Percentiles rank a stretch among this genome's conserved stretches.
Conservation (phyloP, 2,113 vertebrate species). For the Carlito syrichta region DNA sequence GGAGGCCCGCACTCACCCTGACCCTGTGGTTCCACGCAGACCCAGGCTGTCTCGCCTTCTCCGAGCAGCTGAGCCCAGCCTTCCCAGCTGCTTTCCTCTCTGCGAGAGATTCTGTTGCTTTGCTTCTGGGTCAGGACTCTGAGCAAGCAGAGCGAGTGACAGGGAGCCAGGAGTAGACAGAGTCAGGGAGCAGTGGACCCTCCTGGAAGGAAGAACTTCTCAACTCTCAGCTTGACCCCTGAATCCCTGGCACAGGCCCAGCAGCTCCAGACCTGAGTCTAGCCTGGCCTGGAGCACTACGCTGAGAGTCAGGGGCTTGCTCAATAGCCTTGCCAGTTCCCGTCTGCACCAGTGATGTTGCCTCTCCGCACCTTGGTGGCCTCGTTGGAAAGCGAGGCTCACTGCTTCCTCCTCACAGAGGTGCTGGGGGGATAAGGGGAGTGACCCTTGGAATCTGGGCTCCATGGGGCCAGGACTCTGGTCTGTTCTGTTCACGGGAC, state of each 20-base stretch:
- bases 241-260: not conserved
- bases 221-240: not conserved
- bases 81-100: not conserved
- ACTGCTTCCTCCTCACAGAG: not conserved
- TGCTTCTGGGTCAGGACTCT: not conserved
- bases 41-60: not conserved
- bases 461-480: rapidly evolving
- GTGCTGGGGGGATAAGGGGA: not conserved
- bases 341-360: not conserved
- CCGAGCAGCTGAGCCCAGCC: not conserved
- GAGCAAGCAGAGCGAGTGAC: not conserved
- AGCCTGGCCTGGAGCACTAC: not conserved
- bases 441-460: not conserved
- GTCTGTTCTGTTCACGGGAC: not conserved
- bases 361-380: not conserved
- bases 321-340: not conserved
- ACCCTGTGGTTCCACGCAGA: not conserved
- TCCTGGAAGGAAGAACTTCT: not conserved
- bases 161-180: not conserved
- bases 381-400: not conserved
- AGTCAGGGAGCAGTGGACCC: not conserved
- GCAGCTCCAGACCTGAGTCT: not conserved
- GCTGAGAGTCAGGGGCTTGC: not conserved
- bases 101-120: not conserved
- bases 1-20: not conserved